These are phyloP conservation scores for Amphiprion ocellaris DNA, from an alignment of 2,113 vertebrate species.

Conservation along the genomic window DNA sequence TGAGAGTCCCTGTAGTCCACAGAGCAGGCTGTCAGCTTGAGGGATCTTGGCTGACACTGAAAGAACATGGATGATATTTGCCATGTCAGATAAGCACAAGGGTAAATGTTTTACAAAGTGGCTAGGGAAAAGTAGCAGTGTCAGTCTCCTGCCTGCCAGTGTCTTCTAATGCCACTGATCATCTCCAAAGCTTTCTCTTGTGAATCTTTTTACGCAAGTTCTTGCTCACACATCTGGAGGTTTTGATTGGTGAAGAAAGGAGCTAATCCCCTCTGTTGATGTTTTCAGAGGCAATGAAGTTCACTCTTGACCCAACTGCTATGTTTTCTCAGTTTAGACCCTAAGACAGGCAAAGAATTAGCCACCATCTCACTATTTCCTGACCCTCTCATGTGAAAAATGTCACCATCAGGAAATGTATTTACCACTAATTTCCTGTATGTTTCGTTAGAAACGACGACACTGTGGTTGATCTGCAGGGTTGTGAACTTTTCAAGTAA, in stretches of 20 bases:
- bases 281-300: slow-evolving; percentile 29
- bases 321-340: background rate
- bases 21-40: slow-evolving; percentile 71
- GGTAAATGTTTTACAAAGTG: slow-evolving; percentile 80
- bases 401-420: slow-evolving; percentile 27
- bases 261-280: background rate
- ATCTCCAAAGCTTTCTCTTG: background rate
- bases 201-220: background rate
- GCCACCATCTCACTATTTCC: background rate
- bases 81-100: slow-evolving; percentile 70
- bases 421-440: slow-evolving; percentile 57
- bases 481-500: slow-evolving; percentile 78
- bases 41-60: slow-evolving; percentile 73
- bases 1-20: slow-evolving; percentile 65
- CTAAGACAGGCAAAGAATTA: background rate
- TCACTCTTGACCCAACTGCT: slow-evolving; percentile 17
- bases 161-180: slow-evolving; percentile 11
- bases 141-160: slow-evolving; percentile 48
- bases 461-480: slow-evolving; percentile 59
- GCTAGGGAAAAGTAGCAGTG: slow-evolving; percentile 56
- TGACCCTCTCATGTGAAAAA: slow-evolving; percentile 9
- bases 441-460: slow-evolving; percentile 38
- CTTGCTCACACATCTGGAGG: background rate
- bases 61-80: slow-evolving; percentile 74
- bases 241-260: background rate